Evolutionary conservation across 2,113 vertebrate species (phyloP).

Genomic region (Silurus meridionalis): DNA sequence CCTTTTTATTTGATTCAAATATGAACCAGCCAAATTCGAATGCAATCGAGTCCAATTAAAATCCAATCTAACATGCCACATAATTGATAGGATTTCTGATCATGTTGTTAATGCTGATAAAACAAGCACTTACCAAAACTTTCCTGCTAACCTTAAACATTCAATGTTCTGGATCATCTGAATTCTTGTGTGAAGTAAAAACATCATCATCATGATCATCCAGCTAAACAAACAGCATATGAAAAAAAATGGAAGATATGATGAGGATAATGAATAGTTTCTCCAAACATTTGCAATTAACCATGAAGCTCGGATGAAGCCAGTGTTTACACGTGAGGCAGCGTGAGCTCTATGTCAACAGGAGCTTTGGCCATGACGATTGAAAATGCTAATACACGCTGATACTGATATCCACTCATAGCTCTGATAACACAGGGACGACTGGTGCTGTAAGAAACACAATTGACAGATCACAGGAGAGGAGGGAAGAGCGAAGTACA

Average conservation of each 20-base stretch:
- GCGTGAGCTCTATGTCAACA: slow-evolving; percentile 30
- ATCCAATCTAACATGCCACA: background rate
- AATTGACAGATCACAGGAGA: background rate
- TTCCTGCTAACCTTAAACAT: background rate
- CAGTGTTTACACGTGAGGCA: slow-evolving; percentile 52
- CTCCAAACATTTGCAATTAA: slow-evolving; percentile 63
- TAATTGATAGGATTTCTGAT: background rate
- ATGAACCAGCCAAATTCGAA: background rate
- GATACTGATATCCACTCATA: slow-evolving; percentile 50
- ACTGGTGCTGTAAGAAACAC: slow-evolving; percentile 39
- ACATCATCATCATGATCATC: background rate
- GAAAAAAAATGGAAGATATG: slow-evolving; percentile 36
- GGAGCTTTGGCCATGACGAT: slow-evolving; percentile 44
- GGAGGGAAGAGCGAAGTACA: background rate
- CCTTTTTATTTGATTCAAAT: background rate
- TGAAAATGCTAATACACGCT: slow-evolving; percentile 35
- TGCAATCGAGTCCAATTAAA: background rate
- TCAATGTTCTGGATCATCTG: background rate
- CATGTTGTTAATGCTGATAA: background rate
- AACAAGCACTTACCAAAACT: background rate
- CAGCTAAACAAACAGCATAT: background rate
- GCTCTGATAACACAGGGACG: slow-evolving; percentile 43
- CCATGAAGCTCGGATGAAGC: slow-evolving; percentile 60
- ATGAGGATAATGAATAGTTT: slow-evolving; percentile 49
- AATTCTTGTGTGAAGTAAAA: background rate